Evolutionary conservation across 2,113 vertebrate genomes (phyloP), one percentile per base, ranked within the genome.

Genomic region (Chionodraco myersi): DNA sequence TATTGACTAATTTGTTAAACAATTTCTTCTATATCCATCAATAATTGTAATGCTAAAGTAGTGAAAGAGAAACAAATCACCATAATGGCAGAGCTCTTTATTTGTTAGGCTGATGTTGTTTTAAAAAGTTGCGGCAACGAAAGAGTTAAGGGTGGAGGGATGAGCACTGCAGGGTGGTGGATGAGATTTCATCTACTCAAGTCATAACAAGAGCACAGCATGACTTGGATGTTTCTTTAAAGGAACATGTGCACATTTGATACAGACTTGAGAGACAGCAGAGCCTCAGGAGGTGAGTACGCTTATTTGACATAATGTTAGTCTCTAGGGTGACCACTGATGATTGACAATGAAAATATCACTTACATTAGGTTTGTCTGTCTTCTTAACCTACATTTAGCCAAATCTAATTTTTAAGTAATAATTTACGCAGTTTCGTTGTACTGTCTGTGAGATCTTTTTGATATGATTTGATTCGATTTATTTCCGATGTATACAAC

Each of bases 91-190:
- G 47, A 11, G 13, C 21, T 62, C 14, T 23, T 15, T 2, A 12
- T 62, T 44, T 13, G 18, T 60, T 66, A 45, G 56, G 52, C 59
- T 56, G 52, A 52, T 71, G 62, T 51, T 1, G 7, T 63, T 44
- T 5, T 9, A 10, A 53, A 58, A 18, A 48, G 53, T 56, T 79
- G 66, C 47, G 57, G 89, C 56, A 81, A 48, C 86, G 89, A 93
- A 85, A 58, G 89, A 85, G 92, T 93, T 93, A 94, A 94, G 76
- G 88, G 88, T 90, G 90, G 82, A 85, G 73, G 10, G 79, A 69
- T 76, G 75, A 79, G 66, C 54, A 66, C 87, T 82, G 87, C 79
- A 80, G 88, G 80, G 74, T 80, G 58, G 79, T 85, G 85, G 80
- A 76, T 72, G 75, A 79, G 73, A 79, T 88, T 83, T 89, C 83